Conservation (phyloP, 2,888 invertebrate genomes). For the Steinernema scapterisci region DNA sequence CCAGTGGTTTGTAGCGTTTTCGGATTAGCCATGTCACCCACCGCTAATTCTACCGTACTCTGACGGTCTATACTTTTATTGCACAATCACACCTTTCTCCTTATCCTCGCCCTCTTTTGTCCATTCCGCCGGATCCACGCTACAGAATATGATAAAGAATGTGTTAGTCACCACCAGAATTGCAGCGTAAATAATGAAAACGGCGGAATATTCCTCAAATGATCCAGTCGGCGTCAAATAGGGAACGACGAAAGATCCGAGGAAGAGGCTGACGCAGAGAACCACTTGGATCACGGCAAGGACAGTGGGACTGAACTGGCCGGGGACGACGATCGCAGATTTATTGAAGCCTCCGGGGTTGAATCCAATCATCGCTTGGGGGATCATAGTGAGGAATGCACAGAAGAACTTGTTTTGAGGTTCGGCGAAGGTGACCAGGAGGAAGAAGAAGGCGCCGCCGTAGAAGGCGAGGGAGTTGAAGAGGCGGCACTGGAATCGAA, state of each 20-base stretch:
- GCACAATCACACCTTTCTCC: too few species aligned
- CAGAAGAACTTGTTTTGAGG: constrained; percentile 43
- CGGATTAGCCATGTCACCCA: too few species aligned
- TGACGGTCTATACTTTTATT: too few species aligned
- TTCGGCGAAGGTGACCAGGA: constrained; percentile 48
- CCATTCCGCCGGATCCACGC: constrained; percentile 13
- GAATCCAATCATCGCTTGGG: constrained; percentile 19
- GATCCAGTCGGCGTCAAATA: constrained; percentile 50
- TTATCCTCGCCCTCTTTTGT: not conserved
- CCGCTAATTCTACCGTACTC: too few species aligned
- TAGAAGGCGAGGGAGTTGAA: constrained; percentile 58
- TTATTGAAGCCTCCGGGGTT: constrained; percentile 23
- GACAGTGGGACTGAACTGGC: constrained; percentile 7
- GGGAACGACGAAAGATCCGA: constrained; percentile 55
- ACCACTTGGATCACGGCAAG: constrained; percentile 1
- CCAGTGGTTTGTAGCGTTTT: too few species aligned
- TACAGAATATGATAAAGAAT: not conserved
- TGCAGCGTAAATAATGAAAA: constrained; percentile 49
- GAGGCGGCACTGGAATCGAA: constrained; percentile 47
- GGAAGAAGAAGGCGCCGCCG: constrained; percentile 46
- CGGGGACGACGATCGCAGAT: not conserved
- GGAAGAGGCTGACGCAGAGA: constrained; percentile 53
- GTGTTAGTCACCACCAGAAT: constrained; percentile 44
- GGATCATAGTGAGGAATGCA: constrained; percentile 14
- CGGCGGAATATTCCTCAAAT: constrained; percentile 54